These are phyloP conservation scores for Macrosoma leucophasiata DNA, from an alignment of 2,888 invertebrate genomes.

Conservation along the genomic window DNA sequence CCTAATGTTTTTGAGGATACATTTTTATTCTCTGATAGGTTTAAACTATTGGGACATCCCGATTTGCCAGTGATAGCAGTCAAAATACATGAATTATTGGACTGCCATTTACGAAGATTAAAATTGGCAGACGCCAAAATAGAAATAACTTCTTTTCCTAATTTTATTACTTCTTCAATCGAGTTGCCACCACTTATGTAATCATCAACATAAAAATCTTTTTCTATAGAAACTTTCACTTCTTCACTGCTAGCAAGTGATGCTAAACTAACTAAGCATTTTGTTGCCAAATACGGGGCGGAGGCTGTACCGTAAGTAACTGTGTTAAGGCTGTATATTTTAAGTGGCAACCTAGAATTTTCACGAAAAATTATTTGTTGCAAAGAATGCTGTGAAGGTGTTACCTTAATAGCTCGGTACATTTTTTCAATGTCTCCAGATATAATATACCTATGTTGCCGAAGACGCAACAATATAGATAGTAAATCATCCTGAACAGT, in stretches of 20 bases:
- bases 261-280: constrained; percentile 6
- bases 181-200: background rate
- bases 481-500: constrained; percentile 30
- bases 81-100: constrained; percentile 4
- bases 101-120: constrained; percentile 8
- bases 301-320: constrained; percentile 25
- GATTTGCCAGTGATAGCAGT: too few relatives aligned
- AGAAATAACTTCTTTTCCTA: too few relatives aligned
- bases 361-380: constrained; percentile 23
- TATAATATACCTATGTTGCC: constrained; percentile 31
- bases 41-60: too few relatives aligned
- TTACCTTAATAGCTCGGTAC: constrained; percentile 27
- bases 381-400: constrained; percentile 7
- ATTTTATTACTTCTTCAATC: background rate
- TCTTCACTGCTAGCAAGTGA: background rate
- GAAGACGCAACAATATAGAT: constrained; percentile 31
- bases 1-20: constrained; percentile 8
- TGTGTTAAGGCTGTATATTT: constrained; percentile 21
- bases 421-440: constrained; percentile 40
- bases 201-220: constrained; percentile 10
- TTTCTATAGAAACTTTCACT: constrained; percentile 1
- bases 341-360: constrained; percentile 12
- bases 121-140: constrained; percentile 6
- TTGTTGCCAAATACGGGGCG: constrained; percentile 22
- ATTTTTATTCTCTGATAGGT: too few relatives aligned